Conservation (phyloP, 2,797 vertebrate genomes). For the Sebastes alutus region DNA sequence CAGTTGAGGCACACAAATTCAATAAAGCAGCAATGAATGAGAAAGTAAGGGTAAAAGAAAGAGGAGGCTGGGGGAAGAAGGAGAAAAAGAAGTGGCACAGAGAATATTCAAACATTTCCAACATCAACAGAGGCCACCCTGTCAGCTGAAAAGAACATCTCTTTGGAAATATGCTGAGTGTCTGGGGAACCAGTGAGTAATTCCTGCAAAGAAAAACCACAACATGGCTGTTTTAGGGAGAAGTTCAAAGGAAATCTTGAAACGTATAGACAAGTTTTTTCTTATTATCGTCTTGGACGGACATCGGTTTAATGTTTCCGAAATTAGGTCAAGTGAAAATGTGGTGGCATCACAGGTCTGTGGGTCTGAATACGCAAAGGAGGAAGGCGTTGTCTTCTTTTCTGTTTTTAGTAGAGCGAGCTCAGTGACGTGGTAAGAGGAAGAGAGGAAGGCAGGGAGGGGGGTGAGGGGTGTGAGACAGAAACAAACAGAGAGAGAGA, state of each 20-base stretch:
- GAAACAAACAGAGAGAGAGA: conserved; percentile 11
- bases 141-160: conserved; percentile 13
- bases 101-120: conserved; percentile 23
- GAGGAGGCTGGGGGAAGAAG: not conserved
- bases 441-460: conserved; percentile 25
- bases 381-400: not conserved
- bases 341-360: not conserved
- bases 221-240: not conserved
- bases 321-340: conserved; percentile 32
- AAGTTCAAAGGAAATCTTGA: conserved; percentile 12
- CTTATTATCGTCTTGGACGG: not conserved
- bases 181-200: conserved; percentile 39
- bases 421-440: conserved; percentile 32
- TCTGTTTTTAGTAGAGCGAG: not conserved
- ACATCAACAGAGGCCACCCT: conserved; percentile 27
- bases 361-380: not conserved
- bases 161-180: conserved; percentile 29
- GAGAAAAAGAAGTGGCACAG: not conserved
- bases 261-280: not conserved
- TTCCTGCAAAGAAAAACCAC: not conserved
- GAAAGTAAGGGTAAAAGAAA: not conserved
- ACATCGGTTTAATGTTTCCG: not conserved
- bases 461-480: conserved; percentile 15
- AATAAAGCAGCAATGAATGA: not conserved
- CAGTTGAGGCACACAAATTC: not conserved